A percentile compares a stretch with the other conserved stretches of the same genome.
phyloP scores from a whole-genome alignment of 92 coral and sea anemone genomes.

The Pocillopora grandis region DNA sequence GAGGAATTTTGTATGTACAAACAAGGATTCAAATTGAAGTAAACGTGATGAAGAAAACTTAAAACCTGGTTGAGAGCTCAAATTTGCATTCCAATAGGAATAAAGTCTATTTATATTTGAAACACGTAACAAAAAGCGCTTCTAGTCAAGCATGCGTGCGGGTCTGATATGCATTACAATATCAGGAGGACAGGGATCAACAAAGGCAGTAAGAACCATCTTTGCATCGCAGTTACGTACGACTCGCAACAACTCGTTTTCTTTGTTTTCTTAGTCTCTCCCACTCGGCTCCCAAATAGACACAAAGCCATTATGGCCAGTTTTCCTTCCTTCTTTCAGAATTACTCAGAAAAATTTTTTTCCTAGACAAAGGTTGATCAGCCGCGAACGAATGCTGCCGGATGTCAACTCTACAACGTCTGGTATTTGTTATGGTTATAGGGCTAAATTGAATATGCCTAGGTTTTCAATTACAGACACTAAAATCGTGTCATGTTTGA shows the following conservation, averaged over 20 bases:
- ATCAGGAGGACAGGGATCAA: slow-evolving; percentile 5
- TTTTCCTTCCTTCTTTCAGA: no score
- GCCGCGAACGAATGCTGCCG: slow-evolving; percentile 31
- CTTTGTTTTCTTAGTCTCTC: no score
- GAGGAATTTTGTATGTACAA: background rate
- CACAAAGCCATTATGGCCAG: no score
- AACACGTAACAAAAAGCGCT: slow-evolving; percentile 27
- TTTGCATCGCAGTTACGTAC: background rate
- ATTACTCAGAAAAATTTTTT: background rate
- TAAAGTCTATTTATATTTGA: slow-evolving; percentile 33
- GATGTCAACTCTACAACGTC: slow-evolving; percentile 47
- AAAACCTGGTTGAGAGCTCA: background rate
- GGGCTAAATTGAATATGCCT: slow-evolving; percentile 50
- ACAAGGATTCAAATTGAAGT: background rate
- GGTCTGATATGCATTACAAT: slow-evolving; percentile 23
- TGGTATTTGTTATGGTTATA: slow-evolving; percentile 57
- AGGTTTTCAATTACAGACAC: slow-evolving; percentile 51
- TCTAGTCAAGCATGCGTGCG: slow-evolving; percentile 40
- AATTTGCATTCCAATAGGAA: slow-evolving; percentile 47
- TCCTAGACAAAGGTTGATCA: background rate
- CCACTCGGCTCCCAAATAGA: no score
- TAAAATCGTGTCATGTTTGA: slow-evolving; percentile 1
- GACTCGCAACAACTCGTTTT: no score
- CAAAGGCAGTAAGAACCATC: background rate
- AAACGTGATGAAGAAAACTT: slow-evolving; percentile 19